phyloP scores from a whole-genome alignment of 2,888 invertebrate genomes.

The Agonopterix arenella region DNA sequence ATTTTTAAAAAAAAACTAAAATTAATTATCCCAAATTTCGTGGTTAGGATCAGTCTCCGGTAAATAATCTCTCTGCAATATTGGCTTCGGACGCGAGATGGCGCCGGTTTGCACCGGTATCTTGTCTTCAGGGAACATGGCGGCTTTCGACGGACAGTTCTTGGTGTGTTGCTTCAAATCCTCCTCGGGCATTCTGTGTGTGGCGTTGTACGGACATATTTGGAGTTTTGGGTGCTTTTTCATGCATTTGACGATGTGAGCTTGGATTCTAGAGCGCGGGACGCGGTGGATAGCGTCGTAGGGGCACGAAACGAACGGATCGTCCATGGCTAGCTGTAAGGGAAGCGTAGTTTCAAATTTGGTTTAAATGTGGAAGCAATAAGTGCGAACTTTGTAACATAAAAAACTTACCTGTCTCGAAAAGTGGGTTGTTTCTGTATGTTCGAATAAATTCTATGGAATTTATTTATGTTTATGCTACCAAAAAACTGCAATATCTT shows the following conservation, averaged over 20 bases:
- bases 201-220: constrained; percentile 75
- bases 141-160: constrained; percentile 22
- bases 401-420: too few species aligned
- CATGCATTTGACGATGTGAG: constrained; percentile 75
- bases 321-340: constrained; percentile 26
- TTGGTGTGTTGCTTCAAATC: constrained; percentile 37
- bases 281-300: constrained; percentile 72
- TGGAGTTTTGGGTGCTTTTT: constrained; percentile 47
- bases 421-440: too few species aligned
- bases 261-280: constrained; percentile 63
- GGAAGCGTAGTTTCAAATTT: background rate
- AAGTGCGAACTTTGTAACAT: too few species aligned
- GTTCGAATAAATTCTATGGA: too few species aligned
- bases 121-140: constrained; percentile 17
- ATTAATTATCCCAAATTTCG: constrained; percentile 42
- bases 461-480: too few species aligned
- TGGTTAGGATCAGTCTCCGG: constrained; percentile 36
- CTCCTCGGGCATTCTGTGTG: constrained; percentile 55
- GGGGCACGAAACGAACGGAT: constrained; percentile 67
- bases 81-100: constrained; percentile 20
- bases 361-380: background rate
- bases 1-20: too few species aligned
- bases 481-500: too few species aligned
- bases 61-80: constrained; percentile 27
- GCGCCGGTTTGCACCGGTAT: constrained; percentile 11